Evolutionary conservation across 1,140 invertebrate species (phyloP).

Genomic region (Ceratina japonica): DNA sequence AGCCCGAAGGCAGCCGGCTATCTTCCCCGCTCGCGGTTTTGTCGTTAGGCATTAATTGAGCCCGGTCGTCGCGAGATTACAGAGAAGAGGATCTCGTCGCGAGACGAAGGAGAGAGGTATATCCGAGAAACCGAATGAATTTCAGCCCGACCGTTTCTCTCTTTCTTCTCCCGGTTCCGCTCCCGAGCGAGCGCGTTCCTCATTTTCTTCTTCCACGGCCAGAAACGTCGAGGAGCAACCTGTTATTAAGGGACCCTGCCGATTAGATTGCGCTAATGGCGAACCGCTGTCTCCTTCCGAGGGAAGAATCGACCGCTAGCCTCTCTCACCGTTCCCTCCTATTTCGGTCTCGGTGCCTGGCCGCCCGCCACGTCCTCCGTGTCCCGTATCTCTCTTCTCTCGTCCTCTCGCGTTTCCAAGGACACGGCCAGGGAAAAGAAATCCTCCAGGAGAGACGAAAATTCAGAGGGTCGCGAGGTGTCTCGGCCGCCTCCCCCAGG

Average conservation of each 20-base stretch:
- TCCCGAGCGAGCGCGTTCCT: conserved; percentile 20
- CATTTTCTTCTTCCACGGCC: conserved; percentile 29
- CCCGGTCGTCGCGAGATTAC: conserved; percentile 60
- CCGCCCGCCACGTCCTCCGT: conserved; percentile 12
- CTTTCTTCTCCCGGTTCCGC: conserved; percentile 18
- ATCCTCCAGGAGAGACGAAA: not conserved
- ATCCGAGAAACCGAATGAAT: conserved; percentile 67
- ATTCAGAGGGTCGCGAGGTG: conserved; percentile 1
- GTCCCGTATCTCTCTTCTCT: not conserved
- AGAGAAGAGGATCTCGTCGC: conserved; percentile 47
- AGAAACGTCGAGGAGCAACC: conserved; percentile 53
- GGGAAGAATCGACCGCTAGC: conserved; percentile 49
- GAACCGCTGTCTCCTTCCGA: conserved; percentile 63
- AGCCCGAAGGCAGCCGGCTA: conserved; percentile 11
- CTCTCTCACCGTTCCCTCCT: conserved; percentile 18
- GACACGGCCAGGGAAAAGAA: conserved; percentile 17
- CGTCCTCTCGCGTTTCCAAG: not conserved
- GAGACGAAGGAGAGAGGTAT: conserved; percentile 36
- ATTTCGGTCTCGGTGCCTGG: not conserved
- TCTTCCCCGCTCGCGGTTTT: conserved; percentile 48
- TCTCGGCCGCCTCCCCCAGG: not conserved
- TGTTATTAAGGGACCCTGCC: conserved; percentile 67
- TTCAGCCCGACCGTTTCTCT: conserved; percentile 46
- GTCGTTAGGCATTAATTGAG: conserved; percentile 68
- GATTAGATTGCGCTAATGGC: conserved; percentile 69